These are phyloP conservation scores for Euura lappo DNA, from an alignment of 1,140 invertebrate genomes.

Conservation along the genomic window DNA sequence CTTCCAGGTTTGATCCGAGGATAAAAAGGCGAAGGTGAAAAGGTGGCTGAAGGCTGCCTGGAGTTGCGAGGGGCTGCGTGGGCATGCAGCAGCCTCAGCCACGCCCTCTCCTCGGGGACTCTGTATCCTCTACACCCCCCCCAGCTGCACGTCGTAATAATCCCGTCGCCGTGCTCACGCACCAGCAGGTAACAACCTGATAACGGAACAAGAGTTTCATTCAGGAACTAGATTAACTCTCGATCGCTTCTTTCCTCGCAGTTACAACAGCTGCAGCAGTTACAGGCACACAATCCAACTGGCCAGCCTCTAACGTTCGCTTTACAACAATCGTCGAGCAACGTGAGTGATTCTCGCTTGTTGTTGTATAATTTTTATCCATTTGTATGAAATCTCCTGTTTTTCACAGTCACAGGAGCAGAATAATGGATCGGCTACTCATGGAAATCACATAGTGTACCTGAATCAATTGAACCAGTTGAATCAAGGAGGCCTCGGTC, in stretches of 20 bases:
- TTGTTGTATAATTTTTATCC: not conserved
- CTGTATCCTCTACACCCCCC: constrained; percentile 63
- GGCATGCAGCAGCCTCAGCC: constrained; percentile 67
- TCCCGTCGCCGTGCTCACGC: constrained; percentile 59
- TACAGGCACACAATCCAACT: constrained; percentile 58
- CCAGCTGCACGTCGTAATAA: constrained; percentile 56
- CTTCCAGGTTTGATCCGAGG: not conserved
- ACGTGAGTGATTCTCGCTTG: constrained; percentile 38
- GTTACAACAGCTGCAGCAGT: constrained; percentile 63
- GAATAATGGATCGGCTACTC: constrained; percentile 52
- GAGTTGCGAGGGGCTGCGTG: constrained; percentile 64
- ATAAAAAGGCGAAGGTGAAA: constrained; percentile 32
- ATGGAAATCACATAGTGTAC: constrained; percentile 60
- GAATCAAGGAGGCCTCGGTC: constrained; percentile 58
- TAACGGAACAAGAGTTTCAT: not conserved
- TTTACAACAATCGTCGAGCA: constrained; percentile 57
- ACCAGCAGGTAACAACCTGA: constrained; percentile 57
- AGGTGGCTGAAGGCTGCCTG: constrained; percentile 59
- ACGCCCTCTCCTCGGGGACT: constrained; percentile 65
- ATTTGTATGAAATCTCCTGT: not conserved
- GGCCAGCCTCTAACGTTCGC: constrained; percentile 61
- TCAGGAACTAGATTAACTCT: not conserved
- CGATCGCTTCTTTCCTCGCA: constrained; percentile 32
- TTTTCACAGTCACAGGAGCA: constrained; percentile 48
- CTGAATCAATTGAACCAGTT: constrained; percentile 58